Conservation (phyloP, 2,113 vertebrate genomes). For the Embiotoca jacksoni region DNA sequence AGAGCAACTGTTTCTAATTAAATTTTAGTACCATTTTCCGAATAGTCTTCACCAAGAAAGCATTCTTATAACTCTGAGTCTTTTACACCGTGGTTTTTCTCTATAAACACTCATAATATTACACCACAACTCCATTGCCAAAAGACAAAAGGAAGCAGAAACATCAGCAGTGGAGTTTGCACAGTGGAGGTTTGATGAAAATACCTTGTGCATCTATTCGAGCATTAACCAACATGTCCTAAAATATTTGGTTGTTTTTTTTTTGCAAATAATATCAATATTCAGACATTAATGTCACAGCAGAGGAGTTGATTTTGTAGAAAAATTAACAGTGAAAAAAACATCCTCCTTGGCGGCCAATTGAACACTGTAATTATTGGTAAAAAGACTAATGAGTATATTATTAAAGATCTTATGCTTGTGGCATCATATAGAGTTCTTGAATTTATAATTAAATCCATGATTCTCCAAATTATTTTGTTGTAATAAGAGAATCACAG, state of each 20-base stretch:
- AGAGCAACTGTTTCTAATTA: conserved; percentile 83
- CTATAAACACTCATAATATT: conserved; percentile 77
- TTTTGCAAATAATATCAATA: not conserved
- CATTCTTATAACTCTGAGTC: conserved; percentile 78
- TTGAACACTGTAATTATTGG: not conserved
- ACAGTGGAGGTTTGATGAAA: conserved; percentile 31
- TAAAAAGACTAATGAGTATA: not conserved
- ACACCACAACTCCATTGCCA: conserved; percentile 66
- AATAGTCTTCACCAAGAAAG: conserved; percentile 77
- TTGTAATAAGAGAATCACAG: not conserved
- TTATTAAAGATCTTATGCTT: not conserved
- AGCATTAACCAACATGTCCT: conserved; percentile 8
- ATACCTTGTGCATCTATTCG: conserved; percentile 12
- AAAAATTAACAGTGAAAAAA: conserved; percentile 8
- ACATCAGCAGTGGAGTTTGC: conserved; percentile 38
- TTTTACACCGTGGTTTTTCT: conserved; percentile 76
- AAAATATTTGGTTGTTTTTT: not conserved
- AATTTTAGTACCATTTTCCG: conserved; percentile 80
- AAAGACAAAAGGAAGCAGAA: conserved; percentile 54
- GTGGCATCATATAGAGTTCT: not conserved
- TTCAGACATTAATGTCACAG: not conserved
- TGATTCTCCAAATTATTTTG: not conserved
- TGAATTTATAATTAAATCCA: not conserved
- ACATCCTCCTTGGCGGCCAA: not conserved
- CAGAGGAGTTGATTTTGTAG: not conserved